Evolutionary conservation across 2,888 invertebrate species (phyloP).

Genomic region (Thera britannica): DNA sequence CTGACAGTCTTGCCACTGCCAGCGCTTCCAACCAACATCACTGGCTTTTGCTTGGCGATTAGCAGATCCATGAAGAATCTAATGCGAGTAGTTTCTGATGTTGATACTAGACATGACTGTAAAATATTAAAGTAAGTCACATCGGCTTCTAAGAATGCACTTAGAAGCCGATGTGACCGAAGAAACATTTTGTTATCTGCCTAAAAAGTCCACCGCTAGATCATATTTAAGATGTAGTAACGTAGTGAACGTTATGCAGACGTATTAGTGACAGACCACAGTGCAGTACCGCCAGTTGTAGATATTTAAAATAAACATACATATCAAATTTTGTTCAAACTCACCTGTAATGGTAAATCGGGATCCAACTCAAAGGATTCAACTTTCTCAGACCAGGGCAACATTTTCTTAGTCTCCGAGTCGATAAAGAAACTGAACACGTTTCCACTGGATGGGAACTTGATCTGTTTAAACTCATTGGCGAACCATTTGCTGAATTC

Average conservation of each 20-base stretch:
- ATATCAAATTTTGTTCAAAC: not conserved
- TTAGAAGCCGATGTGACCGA: too few species aligned
- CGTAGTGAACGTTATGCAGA: too few species aligned
- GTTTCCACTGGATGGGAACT: slow-evolving; percentile 92
- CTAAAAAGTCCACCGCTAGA: too few species aligned
- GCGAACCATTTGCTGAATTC: slow-evolving; percentile 98
- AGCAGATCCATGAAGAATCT: slow-evolving; percentile 95
- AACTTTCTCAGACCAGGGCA: slow-evolving; percentile 94
- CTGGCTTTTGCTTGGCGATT: slow-evolving; percentile 90
- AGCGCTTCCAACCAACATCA: slow-evolving; percentile 95
- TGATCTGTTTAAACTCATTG: slow-evolving; percentile 95
- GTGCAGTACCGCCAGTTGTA: too few species aligned
- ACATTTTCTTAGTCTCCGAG: slow-evolving; percentile 91
- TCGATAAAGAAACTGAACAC: slow-evolving; percentile 97
- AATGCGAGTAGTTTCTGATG: slow-evolving; percentile 94
- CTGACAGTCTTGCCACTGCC: slow-evolving; percentile 98
- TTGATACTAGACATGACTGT: slow-evolving; percentile 93
- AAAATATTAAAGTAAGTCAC: not conserved
- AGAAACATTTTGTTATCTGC: too few species aligned
- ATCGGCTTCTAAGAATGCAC: too few species aligned
- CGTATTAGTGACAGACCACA: too few species aligned
- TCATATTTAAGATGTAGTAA: too few species aligned
- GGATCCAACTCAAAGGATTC: slow-evolving; percentile 92
- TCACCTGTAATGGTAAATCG: slow-evolving; percentile 94
- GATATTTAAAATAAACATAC: too few species aligned